phyloP scores from a whole-genome alignment of 2,888 invertebrate species.

The Hydriomena furcata region DNA sequence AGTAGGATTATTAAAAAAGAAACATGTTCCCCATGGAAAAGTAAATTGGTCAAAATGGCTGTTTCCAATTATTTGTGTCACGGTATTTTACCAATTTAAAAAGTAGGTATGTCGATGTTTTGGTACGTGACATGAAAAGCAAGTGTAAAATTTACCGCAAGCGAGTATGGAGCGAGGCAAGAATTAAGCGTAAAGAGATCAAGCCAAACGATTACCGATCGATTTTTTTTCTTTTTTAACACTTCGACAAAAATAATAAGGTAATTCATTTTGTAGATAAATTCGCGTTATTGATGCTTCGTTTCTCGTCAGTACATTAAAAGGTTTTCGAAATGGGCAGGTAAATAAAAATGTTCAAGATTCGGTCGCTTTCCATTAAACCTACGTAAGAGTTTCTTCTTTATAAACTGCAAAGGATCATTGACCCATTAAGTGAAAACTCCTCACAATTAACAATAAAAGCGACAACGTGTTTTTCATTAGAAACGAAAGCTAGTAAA shows the following conservation, averaged over 20 bases:
- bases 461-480: constrained; percentile 60
- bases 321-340: not conserved
- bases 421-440: constrained; percentile 60
- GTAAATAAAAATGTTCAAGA: constrained; percentile 8
- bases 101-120: constrained; percentile 19
- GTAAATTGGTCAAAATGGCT: not conserved
- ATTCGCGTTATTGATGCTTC: not conserved
- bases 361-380: not conserved
- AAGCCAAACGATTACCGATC: constrained; percentile 41
- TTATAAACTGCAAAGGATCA: constrained; percentile 29
- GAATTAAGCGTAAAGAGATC: constrained; percentile 46
- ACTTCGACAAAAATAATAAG: no score
- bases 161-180: constrained; percentile 37
- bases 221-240: constrained; percentile 1
- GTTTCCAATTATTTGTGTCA: not conserved
- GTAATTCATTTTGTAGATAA: not conserved
- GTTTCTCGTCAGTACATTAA: no score
- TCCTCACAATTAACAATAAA: constrained; percentile 51
- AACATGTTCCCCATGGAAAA: no score
- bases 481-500: constrained; percentile 64
- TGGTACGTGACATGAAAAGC: constrained; percentile 44
- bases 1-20: not conserved
- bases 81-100: constrained; percentile 1
- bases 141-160: constrained; percentile 42
- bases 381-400: not conserved